These are phyloP conservation scores for Leptinotarsa juncta DNA, from an alignment of 2,888 invertebrate genomes.

Conservation along the genomic window DNA sequence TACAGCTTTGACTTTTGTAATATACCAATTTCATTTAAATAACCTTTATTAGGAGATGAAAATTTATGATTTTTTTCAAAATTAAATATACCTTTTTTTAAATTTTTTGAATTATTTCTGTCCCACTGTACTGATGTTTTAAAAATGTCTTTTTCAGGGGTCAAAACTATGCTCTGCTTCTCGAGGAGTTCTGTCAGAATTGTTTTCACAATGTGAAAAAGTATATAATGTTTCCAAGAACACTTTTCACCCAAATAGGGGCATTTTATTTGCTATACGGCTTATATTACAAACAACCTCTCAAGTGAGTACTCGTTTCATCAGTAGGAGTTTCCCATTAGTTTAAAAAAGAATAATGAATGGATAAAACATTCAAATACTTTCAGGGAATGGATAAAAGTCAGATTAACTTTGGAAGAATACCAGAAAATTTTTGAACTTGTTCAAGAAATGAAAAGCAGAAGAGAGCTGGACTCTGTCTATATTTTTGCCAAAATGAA, in stretches of 20 bases:
- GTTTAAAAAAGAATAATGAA: neutral
- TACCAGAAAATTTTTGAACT: conserved; percentile 51
- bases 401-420: conserved; percentile 55
- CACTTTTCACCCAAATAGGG: conserved; percentile 54
- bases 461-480: conserved; percentile 49
- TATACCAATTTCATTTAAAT: too few relatives aligned
- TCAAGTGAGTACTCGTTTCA: conserved; percentile 51
- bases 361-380: neutral
- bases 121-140: conserved; percentile 2
- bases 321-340: neutral
- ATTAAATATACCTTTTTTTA: neutral
- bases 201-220: conserved; percentile 55
- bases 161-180: conserved; percentile 47
- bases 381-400: conserved; percentile 54
- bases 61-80: neutral
- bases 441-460: conserved; percentile 47
- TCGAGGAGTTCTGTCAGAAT: conserved; percentile 52
- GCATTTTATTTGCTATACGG: conserved; percentile 59
- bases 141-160: conserved; percentile 49
- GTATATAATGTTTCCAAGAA: conserved; percentile 51
- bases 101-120: neutral
- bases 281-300: conserved; percentile 60
- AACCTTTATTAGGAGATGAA: too few relatives aligned
- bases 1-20: neutral
- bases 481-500: conserved; percentile 56